Evolutionary conservation across 2,888 invertebrate genomes (phyloP).

Genomic region (Sarcophaga carnaria): DNA sequence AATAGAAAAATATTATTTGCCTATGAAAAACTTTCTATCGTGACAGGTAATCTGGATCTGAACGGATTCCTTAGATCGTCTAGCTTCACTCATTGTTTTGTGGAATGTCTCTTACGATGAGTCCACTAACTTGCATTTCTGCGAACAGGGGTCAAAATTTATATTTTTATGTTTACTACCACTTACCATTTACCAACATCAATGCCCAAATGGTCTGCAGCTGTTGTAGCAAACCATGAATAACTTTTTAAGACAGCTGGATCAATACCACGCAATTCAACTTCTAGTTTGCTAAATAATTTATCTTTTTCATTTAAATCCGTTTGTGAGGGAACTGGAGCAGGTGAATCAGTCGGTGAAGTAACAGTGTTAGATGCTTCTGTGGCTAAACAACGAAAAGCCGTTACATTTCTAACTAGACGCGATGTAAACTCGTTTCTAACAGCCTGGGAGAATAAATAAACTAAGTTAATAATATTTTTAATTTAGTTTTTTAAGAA

Average conservation of each 20-base stretch:
- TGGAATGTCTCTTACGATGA: too few species aligned
- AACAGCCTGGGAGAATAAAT: conserved; percentile 56
- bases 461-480: conserved; percentile 1
- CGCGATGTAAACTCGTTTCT: conserved; percentile 57
- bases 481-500: conserved; percentile 5
- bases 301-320: conserved; percentile 84
- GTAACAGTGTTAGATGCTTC: conserved; percentile 27
- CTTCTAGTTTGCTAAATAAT: conserved; percentile 90
- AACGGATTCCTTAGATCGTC: too few species aligned
- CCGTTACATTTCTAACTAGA: background rate
- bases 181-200: conserved; percentile 87
- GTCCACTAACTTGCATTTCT: background rate
- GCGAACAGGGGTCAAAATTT: background rate
- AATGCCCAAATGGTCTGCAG: conserved; percentile 91
- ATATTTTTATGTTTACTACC: conserved; percentile 41
- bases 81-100: too few species aligned
- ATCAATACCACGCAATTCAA: conserved; percentile 95
- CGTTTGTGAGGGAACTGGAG: background rate
- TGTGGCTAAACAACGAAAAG: conserved; percentile 49
- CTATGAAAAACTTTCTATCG: too few species aligned
- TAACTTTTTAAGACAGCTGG: conserved; percentile 94
- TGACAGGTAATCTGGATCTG: too few species aligned
- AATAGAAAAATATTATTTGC: too few species aligned
- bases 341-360: background rate
- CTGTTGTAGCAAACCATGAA: conserved; percentile 90